These are phyloP conservation scores for Himalopsyche anomala DNA, from an alignment of 2,888 invertebrate genomes.

Conservation along the genomic window DNA sequence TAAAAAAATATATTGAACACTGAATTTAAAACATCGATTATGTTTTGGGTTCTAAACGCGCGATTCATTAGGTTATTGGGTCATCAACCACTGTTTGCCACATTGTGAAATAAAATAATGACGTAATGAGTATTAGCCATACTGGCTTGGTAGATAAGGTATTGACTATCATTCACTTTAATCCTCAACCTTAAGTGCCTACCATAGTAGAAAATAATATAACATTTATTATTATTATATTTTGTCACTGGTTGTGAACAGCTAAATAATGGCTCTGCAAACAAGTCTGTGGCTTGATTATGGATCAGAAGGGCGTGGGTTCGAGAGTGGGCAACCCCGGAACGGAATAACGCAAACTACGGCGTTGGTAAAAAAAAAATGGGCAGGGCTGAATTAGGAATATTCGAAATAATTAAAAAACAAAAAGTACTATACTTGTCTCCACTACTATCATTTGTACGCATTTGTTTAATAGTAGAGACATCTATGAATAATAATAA, in stretches of 20 bases:
- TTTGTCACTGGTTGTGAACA: background rate
- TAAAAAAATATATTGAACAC: too few relatives aligned
- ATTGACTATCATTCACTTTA: background rate
- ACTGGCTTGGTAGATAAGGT: background rate
- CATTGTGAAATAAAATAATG: background rate
- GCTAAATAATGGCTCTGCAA: slow-evolving; percentile 7
- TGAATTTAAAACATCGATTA: too few relatives aligned
- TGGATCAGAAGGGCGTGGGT: slow-evolving; percentile 25
- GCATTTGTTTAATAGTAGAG: too few relatives aligned
- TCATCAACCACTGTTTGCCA: background rate
- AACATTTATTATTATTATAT: background rate
- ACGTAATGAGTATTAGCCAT: background rate
- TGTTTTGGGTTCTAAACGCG: too few relatives aligned
- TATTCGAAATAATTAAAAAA: background rate
- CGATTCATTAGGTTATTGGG: too few relatives aligned
- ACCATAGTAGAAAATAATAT: background rate
- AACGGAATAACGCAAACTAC: slow-evolving; percentile 9
- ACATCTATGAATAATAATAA: too few relatives aligned
- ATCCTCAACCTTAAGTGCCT: background rate
- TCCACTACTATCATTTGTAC: too few relatives aligned
- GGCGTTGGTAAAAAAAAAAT: background rate
- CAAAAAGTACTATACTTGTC: too few relatives aligned
- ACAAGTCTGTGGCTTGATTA: slow-evolving; percentile 2
- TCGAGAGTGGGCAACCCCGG: slow-evolving; percentile 21
- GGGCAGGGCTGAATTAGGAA: background rate